Conservation (phyloP, 2,888 invertebrate species). For the Lumbricus terrestris region DNA sequence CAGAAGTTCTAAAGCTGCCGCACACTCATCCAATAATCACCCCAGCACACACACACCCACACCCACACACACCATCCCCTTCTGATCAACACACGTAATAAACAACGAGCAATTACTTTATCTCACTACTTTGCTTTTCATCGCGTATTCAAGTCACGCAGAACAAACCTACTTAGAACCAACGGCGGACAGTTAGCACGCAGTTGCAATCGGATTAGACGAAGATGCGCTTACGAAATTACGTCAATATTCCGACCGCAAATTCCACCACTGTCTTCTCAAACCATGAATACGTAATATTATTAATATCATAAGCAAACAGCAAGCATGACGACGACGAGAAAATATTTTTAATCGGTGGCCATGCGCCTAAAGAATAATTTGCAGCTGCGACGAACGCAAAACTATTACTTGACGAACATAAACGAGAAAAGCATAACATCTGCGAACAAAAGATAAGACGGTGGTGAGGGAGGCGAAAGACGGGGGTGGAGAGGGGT, state of each 20-base stretch:
- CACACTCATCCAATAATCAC: too few relatives aligned
- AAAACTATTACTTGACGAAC: neutral
- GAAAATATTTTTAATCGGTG: neutral
- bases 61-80: neutral
- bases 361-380: neutral
- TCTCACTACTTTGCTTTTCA: neutral
- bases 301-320: too few relatives aligned
- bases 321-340: neutral
- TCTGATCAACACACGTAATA: neutral
- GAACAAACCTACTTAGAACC: neutral
- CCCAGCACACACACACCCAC: too few relatives aligned
- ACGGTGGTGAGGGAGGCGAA: neutral
- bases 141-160: neutral
- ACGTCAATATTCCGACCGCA: neutral
- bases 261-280: neutral
- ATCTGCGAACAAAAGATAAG: neutral
- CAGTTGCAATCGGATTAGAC: neutral
- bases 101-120: neutral
- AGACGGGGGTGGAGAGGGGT: too few relatives aligned
- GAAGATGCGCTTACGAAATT: neutral
- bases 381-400: neutral
- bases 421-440: constrained; percentile 3
- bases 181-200: neutral
- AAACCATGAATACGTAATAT: neutral
- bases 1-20: too few relatives aligned